Percentiles rank a stretch among this genome's conserved stretches.
These are phyloP conservation scores for Zele albiditarsus DNA, from an alignment of 2,888 invertebrate genomes.

Conservation along the genomic window DNA sequence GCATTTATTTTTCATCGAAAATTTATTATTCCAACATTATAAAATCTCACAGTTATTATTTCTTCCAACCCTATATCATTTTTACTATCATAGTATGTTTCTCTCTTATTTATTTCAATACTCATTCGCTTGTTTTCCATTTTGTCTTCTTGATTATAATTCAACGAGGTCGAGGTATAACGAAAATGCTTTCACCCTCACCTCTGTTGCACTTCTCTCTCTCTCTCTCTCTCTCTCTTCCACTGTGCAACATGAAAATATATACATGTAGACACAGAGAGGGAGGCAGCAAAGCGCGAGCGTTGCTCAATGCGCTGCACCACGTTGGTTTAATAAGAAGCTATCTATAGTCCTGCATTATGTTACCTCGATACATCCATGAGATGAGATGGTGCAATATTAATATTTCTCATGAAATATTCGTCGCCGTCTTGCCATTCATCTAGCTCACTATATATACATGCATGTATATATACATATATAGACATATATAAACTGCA, in stretches of 20 bases:
- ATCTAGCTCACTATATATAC: slow-evolving; percentile 60
- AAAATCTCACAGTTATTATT: too few species aligned
- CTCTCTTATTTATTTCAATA: not conserved
- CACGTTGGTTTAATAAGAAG: slow-evolving; percentile 73
- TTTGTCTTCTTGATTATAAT: slow-evolving; percentile 26
- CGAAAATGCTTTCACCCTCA: not conserved
- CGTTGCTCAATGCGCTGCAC: slow-evolving; percentile 54
- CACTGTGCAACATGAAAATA: slow-evolving; percentile 15
- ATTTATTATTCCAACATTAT: too few species aligned
- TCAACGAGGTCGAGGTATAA: slow-evolving; percentile 19
- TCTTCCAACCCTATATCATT: too few species aligned
- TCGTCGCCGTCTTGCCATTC: slow-evolving; percentile 72
- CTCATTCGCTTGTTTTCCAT: slow-evolving; percentile 15
- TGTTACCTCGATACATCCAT: slow-evolving; percentile 73
- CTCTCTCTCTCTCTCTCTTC: not conserved
- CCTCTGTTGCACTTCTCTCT: not conserved
- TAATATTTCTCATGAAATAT: slow-evolving; percentile 72
- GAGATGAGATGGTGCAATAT: slow-evolving; percentile 72
- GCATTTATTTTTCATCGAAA: too few species aligned
- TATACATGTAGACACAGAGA: not conserved
- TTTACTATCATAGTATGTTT: too few species aligned
- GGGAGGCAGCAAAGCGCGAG: slow-evolving; percentile 28
- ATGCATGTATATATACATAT: slow-evolving; percentile 33
- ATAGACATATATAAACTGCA: not conserved
- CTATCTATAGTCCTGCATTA: slow-evolving; percentile 75